A percentile compares a stretch with the other conserved stretches of the same genome.
Evolutionary conservation across 2,888 invertebrate genomes (phyloP).

Genomic region (Rugalucina vietnamica): DNA sequence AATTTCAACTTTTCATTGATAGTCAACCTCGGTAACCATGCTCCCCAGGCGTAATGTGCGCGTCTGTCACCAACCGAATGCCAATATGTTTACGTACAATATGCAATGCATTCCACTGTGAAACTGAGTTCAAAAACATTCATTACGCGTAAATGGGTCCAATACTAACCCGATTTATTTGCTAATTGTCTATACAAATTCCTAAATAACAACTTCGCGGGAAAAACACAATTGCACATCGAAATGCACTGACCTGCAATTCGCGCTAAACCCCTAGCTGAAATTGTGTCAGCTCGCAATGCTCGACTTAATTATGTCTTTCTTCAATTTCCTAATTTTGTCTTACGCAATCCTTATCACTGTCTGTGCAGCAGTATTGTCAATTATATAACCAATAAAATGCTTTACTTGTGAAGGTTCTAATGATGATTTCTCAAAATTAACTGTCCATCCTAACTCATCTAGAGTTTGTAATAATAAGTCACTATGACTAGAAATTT

Average conservation of each 20-base stretch:
- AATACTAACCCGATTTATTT: background rate
- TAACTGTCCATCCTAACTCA: background rate
- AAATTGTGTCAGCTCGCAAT: background rate
- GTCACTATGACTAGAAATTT: background rate
- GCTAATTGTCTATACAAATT: background rate
- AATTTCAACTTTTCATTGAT: conserved; percentile 7
- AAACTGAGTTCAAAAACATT: background rate
- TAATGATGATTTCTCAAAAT: background rate
- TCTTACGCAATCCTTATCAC: background rate
- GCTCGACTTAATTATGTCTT: background rate
- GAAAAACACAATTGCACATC: background rate
- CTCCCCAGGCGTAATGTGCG: background rate
- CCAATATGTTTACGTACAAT: background rate
- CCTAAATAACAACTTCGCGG: background rate
- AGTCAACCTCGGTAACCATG: background rate
- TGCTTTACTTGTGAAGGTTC: background rate
- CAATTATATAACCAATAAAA: background rate
- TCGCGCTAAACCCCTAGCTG: background rate
- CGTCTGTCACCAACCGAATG: background rate
- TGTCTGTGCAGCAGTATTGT: background rate
- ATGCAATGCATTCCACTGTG: background rate
- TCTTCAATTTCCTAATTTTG: background rate
- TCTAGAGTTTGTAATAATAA: too few species aligned
- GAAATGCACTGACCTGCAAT: background rate
- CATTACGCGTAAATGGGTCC: background rate